Evolutionary conservation across 2,113 vertebrate species (phyloP), one percentile per base, ranked within the genome.

Genomic region (Callocephalon fimbriatum): DNA sequence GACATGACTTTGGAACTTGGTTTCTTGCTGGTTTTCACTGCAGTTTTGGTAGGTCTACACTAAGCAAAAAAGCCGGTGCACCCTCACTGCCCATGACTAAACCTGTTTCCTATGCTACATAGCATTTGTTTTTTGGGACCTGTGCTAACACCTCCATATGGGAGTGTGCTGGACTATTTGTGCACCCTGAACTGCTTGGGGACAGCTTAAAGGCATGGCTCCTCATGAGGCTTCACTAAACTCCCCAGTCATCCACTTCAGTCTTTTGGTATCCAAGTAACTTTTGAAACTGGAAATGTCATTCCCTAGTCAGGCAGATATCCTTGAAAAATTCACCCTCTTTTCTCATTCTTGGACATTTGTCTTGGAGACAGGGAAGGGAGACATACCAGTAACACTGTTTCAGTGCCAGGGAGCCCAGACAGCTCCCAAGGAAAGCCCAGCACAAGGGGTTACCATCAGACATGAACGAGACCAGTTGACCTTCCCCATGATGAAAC

Each of bases 181-280:
- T 56, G 56, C 42, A 37, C 6, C 50, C n/a, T 4, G 1, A 63
- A 42, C 8, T 22, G 15, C n/a, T 40, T 1, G 0, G 17, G 51
- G 26, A 66, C 10, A 76, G 16, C 37, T 51, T 54, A 1, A 56
- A 47, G 29, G 31, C 61, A 42, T 9, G n/a, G 42, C 35, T 92
- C n/a, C 79, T 44, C 47, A 20, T 10, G 29, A 76, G 48, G 71
- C 35, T 77, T 42, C 59, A 26, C n/a, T 44, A 48, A 80, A 38
- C 45, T 67, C 38, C 35, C 54, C 54, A 62, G 26, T 17, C 42
- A 38, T 0, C 42, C 37, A 32, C 6, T 44, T 38, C 19, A 65
- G 21, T 31, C 76, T 44, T 62, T 65, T 53, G 48, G 37, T 23
- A 13, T 23, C n/a, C 58, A 66, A 37, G 29, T 15, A 47, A 62